Conservation (phyloP, 2,888 invertebrate genomes). For the Cylloceria caligata region DNA sequence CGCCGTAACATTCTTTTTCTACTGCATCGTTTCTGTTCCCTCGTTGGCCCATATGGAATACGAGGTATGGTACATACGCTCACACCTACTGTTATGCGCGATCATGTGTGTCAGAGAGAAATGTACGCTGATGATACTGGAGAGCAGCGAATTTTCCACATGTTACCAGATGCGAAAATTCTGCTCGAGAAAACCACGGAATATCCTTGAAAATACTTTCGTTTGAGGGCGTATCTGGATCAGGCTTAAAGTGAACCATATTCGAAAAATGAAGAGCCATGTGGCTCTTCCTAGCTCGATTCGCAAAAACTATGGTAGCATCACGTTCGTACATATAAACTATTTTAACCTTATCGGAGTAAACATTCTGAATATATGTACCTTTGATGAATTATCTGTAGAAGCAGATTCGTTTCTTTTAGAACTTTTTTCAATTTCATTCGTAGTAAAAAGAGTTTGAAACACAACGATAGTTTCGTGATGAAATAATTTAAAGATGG, state of each 20-base stretch:
- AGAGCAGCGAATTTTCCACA: constrained; percentile 59
- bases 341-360: neutral
- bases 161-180: constrained; percentile 54
- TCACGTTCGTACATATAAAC: neutral
- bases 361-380: neutral
- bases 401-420: neutral
- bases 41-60: constrained; percentile 48
- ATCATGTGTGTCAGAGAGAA: constrained; percentile 5
- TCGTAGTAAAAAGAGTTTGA: neutral
- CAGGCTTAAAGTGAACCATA: constrained; percentile 54
- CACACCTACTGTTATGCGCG: constrained; percentile 10
- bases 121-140: constrained; percentile 44
- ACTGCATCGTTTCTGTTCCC: constrained; percentile 55
- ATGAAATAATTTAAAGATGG: neutral
- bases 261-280: constrained; percentile 22
- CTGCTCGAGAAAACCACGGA: constrained; percentile 37
- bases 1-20: constrained; percentile 54
- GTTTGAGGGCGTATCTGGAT: constrained; percentile 75
- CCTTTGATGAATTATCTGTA: neutral
- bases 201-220: constrained; percentile 63
- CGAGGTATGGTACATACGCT: constrained; percentile 9
- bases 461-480: neutral
- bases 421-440: neutral
- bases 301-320: neutral
- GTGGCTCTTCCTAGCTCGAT: constrained; percentile 6